Evolutionary conservation across 2,797 vertebrate species (phyloP), one percentile per base, ranked within the genome.

Genomic region (Meda fulgida): DNA sequence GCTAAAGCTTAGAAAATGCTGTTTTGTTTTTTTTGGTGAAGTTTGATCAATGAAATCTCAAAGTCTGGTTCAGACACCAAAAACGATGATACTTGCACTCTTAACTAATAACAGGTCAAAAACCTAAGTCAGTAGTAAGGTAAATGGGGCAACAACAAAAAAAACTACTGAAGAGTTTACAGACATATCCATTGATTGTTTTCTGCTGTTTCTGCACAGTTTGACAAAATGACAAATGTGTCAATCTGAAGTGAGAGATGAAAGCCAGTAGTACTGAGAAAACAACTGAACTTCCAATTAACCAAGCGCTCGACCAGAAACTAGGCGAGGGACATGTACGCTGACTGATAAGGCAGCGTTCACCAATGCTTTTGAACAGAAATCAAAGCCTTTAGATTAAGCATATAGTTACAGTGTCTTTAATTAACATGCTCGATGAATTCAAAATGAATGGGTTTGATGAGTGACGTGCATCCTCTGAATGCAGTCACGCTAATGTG

Each of bases 201-300:
- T 71, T 43, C 65, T 60, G 18, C 51, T 46, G 19, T 58, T 78
- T 77, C 51, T 70, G 31, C 83, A 78, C 36, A 60, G 19, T 71
- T 70, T 71, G 34, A 78, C 83, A 78, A 84, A 84, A 84, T 84
- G 38, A 84, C 83, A 78, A 84, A 60, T 65, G 40, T 29, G 23
- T 72, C 55, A 72, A 53, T 85, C 67, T 80, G 48, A 43, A 51
- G 18, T n/a, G 23, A 51, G 69, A 82, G 23, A 80, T 29, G 67
- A 80, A 79, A 85, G 29, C 67, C 23, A n/a, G n/a, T 29, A 51
- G 1, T 18, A 38, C 77, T 63, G 3, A 63, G 29, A 79, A 80
- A 85, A 77, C 43, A 51, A 55, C 63, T 51, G 58, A 84, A 80
- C 53, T 46, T 71, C 67, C 67, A 84, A 84, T 84, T 80, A 85